phyloP scores from a whole-genome alignment of 2,113 vertebrate species.

The Opisthocomus hoazin region DNA sequence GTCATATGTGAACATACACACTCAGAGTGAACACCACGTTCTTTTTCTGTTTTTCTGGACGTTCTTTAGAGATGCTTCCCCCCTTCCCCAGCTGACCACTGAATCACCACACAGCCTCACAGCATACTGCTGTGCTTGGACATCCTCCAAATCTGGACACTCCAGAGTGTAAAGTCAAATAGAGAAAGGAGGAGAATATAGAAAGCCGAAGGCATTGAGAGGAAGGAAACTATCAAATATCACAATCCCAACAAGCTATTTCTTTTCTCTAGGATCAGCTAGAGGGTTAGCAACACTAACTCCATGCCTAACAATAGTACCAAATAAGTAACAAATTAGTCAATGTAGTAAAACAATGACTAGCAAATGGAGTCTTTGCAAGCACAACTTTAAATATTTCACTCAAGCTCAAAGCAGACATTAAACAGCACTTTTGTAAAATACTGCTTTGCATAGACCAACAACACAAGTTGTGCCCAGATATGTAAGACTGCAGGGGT shows the following conservation, averaged over 20 bases:
- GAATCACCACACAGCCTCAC: neutral
- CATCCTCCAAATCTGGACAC: slow-evolving; percentile 14
- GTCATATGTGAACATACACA: neutral
- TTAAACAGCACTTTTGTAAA: neutral
- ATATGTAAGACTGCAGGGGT: neutral
- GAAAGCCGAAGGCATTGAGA: slow-evolving; percentile 24
- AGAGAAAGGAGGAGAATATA: neutral
- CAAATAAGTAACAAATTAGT: neutral
- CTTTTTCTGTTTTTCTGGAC: neutral
- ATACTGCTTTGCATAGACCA: neutral
- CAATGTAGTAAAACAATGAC: neutral
- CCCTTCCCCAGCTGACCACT: neutral
- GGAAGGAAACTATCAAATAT: slow-evolving; percentile 56
- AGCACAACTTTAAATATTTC: neutral
- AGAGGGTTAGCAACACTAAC: neutral
- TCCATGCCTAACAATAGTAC: neutral
- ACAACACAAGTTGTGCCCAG: neutral
- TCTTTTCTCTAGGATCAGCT: neutral
- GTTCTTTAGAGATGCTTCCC: neutral
- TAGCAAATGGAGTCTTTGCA: neutral
- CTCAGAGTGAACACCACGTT: neutral
- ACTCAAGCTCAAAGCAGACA: neutral
- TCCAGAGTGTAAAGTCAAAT: slow-evolving; percentile 3
- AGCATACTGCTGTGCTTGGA: neutral
- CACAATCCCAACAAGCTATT: neutral